Base-by-base conservation (phyloP, 2,888 invertebrate genomes). In the Epistrophe eligans region DNA sequence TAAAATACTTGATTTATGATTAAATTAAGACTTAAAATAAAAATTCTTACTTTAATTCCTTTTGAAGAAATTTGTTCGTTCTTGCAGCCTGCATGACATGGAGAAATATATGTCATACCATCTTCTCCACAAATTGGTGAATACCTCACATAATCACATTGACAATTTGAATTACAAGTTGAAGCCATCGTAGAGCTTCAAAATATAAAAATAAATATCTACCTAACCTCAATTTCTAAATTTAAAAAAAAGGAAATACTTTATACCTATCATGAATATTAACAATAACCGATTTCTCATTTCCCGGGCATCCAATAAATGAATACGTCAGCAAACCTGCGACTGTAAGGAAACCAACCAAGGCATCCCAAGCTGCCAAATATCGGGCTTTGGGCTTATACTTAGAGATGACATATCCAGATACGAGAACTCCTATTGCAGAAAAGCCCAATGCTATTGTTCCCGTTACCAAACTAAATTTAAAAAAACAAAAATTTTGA, bases 81-180 rank as follows among this genome's bases (percentile, higher is more conserved):
- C 67, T 92, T 94, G 90, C 97, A 97, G 7, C 97, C 97, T 24
- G 97, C 97, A 91, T 96, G 96, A 90, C 97, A 97, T 7, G 97
- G 95, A 0, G 96, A 96, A 89, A 96, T 97, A 90, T 95, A 97
- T 4, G 95, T 95, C 89, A 94, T 94, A 0, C 94, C 94, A 84
- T 95, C 94, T 85, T 94, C 94, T 6, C 95, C 95, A 90, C 96
- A 96, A 0, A 97, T 95, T 0, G 96, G 96, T 67, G 96, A 95
- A 90, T 96, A 96, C 87, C 95, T 95, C 28, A 95, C 95, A 89
- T 95, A 95, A 89, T 95, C 95, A 91, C 96, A 96, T 84, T 94
- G 93, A 90, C 96, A 96, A 81, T 94, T 93, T 19, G 93, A 92
- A 90, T 96, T 96, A 90, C 96, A 96, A 2, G 89, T 85, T 11